Evolutionary conservation across 2,113 vertebrate genomes (phyloP).

Genomic region (Elgaria multicarinata): DNA sequence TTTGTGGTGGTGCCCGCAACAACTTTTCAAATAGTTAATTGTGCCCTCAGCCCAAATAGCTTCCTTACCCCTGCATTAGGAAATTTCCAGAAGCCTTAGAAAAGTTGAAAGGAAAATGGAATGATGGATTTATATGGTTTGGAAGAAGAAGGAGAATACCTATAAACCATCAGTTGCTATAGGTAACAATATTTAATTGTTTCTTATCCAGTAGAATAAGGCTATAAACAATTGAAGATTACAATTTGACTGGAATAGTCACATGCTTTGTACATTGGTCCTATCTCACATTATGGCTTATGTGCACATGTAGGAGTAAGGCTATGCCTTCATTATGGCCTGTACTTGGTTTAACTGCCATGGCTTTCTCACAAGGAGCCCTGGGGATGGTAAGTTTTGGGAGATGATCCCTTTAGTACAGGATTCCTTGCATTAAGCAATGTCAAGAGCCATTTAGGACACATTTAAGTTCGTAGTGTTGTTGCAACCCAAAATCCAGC

Average conservation of each 20-base stretch:
- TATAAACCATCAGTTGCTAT: slow-evolving; percentile 71
- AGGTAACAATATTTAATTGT: slow-evolving; percentile 73
- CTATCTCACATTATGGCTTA: slow-evolving; percentile 1
- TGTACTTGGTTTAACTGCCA: background rate
- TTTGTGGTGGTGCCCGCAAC: too few species aligned
- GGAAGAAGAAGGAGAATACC: slow-evolving; percentile 60
- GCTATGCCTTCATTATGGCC: background rate
- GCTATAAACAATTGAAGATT: slow-evolving; percentile 48
- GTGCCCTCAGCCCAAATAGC: too few species aligned
- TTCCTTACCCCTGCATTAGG: background rate
- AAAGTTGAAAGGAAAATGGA: slow-evolving; percentile 40
- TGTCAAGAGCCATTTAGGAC: background rate
- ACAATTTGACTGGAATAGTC: slow-evolving; percentile 54
- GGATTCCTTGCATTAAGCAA: background rate
- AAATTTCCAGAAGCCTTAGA: slow-evolving; percentile 26
- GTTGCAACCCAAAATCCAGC: background rate
- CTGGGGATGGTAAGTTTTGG: background rate
- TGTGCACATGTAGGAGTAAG: background rate
- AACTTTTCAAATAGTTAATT: too few species aligned
- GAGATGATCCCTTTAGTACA: background rate
- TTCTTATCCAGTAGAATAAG: slow-evolving; percentile 67
- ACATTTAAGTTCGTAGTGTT: background rate
- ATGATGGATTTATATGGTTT: too few species aligned
- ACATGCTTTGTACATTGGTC: slow-evolving; percentile 19
- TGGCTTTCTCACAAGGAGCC: background rate